Evolutionary conservation across 2,888 invertebrate genomes (phyloP).

Genomic region (Aplocera efformata): DNA sequence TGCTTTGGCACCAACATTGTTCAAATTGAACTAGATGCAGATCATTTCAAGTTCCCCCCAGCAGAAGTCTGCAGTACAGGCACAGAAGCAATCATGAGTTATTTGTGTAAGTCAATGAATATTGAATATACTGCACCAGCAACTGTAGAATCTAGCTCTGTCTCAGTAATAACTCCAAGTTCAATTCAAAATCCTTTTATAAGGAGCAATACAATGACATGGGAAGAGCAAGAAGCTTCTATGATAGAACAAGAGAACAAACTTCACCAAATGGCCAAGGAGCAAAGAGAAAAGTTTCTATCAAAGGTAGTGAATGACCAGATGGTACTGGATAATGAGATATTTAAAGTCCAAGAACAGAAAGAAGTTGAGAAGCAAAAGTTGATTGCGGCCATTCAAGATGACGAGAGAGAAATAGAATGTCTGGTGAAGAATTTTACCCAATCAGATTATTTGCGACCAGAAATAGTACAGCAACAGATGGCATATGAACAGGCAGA

Average conservation of each 20-base stretch:
- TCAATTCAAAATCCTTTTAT: slow-evolving; percentile 55
- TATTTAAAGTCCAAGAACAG: slow-evolving; percentile 84
- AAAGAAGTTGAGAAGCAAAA: slow-evolving; percentile 82
- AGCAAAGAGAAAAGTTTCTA: slow-evolving; percentile 82
- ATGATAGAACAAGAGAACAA: slow-evolving; percentile 83
- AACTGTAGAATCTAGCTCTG: slow-evolving; percentile 45
- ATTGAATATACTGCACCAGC: slow-evolving; percentile 72
- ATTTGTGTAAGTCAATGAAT: slow-evolving; percentile 73
- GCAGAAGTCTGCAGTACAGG: slow-evolving; percentile 80
- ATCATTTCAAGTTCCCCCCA: slow-evolving; percentile 84
- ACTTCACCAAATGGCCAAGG: slow-evolving; percentile 82
- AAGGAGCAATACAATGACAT: slow-evolving; percentile 52
- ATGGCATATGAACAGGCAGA: slow-evolving; percentile 84
- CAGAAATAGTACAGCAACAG: slow-evolving; percentile 82
- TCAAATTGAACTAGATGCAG: slow-evolving; percentile 82
- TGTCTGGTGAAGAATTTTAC: slow-evolving; percentile 83
- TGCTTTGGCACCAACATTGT: slow-evolving; percentile 83
- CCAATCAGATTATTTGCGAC: slow-evolving; percentile 75
- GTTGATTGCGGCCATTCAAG: slow-evolving; percentile 81
- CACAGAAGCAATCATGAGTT: slow-evolving; percentile 83
- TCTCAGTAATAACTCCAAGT: slow-evolving; percentile 49
- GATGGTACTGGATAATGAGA: slow-evolving; percentile 82
- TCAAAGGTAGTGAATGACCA: slow-evolving; percentile 81
- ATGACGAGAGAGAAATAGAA: slow-evolving; percentile 84
- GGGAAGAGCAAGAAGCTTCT: slow-evolving; percentile 83